phyloP scores from a whole-genome alignment of 2,797 vertebrate genomes.

The Cyclopterus lumpus region DNA sequence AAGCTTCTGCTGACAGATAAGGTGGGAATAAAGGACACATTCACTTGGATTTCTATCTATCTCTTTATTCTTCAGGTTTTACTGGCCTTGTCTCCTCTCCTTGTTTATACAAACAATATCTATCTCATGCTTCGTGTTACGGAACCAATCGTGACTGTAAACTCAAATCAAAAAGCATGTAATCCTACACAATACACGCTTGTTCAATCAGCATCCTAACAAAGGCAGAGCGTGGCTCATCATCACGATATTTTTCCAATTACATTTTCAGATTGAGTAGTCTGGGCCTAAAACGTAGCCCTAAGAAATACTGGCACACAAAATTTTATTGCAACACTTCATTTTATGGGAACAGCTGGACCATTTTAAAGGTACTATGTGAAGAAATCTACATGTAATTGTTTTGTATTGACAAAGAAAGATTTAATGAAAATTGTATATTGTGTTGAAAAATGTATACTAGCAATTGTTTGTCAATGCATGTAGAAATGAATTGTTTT shows the following conservation, averaged over 20 bases:
- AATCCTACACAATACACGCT: slow-evolving; percentile 38
- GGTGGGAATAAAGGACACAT: slow-evolving; percentile 45
- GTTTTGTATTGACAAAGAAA: background rate
- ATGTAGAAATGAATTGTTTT: no score
- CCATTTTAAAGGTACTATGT: background rate
- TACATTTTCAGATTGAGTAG: slow-evolving; percentile 19
- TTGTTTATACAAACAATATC: slow-evolving; percentile 5
- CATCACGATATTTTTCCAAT: slow-evolving; percentile 20
- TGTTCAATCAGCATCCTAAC: slow-evolving; percentile 26
- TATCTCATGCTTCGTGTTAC: slow-evolving; percentile 18
- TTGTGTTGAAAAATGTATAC: no score
- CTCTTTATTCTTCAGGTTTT: slow-evolving; percentile 67
- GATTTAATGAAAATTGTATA: no score
- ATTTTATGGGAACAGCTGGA: background rate
- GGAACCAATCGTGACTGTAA: slow-evolving; percentile 23
- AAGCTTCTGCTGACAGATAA: slow-evolving; percentile 56
- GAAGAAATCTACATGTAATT: background rate
- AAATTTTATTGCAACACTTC: background rate
- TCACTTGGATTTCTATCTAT: slow-evolving; percentile 50
- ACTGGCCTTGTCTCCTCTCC: slow-evolving; percentile 49
- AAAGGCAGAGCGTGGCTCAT: slow-evolving; percentile 2
- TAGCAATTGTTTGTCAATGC: no score
- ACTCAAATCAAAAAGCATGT: slow-evolving; percentile 47
- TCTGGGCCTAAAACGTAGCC: slow-evolving; percentile 2
- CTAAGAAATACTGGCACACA: background rate